Conservation (phyloP, 2,797 vertebrate species). For the Harpagifer antarcticus region DNA sequence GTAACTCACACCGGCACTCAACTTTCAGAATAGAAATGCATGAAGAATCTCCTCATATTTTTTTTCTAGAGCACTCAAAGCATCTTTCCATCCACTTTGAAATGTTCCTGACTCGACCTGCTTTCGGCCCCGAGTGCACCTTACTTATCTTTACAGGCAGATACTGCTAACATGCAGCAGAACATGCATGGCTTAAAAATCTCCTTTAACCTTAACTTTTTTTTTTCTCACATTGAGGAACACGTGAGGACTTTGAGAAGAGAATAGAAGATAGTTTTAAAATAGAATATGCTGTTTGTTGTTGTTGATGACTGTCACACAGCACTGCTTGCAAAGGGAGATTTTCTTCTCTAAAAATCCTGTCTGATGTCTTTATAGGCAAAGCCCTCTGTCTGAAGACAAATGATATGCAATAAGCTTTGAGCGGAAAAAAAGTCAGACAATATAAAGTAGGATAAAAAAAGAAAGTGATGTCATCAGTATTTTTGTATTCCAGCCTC, state of each 20-base stretch:
- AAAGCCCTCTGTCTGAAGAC: constrained; percentile 18
- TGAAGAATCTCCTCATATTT: neutral
- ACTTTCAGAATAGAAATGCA: constrained; percentile 7
- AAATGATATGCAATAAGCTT: constrained; percentile 1
- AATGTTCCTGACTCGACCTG: constrained; percentile 15
- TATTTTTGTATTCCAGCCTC: constrained; percentile 22
- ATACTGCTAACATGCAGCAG: neutral
- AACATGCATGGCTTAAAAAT: neutral
- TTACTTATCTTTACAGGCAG: neutral
- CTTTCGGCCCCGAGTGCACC: neutral
- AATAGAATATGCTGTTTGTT: neutral
- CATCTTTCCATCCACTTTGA: constrained; percentile 14
- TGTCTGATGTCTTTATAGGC: constrained; percentile 13
- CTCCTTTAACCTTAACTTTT: neutral
- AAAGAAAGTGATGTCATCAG: constrained; percentile 32
- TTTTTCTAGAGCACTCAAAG: constrained; percentile 11
- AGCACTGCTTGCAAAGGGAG: neutral
- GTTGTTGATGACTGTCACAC: constrained; percentile 8
- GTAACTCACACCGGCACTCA: neutral
- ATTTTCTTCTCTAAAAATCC: constrained; percentile 3
- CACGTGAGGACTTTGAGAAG: neutral
- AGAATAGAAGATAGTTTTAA: neutral
- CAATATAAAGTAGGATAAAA: constrained; percentile 22
- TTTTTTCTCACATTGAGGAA: neutral
- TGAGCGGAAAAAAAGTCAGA: neutral